Base-by-base conservation (phyloP, 1,140 invertebrate species). In the Aphelenchoides avenae region DNA sequence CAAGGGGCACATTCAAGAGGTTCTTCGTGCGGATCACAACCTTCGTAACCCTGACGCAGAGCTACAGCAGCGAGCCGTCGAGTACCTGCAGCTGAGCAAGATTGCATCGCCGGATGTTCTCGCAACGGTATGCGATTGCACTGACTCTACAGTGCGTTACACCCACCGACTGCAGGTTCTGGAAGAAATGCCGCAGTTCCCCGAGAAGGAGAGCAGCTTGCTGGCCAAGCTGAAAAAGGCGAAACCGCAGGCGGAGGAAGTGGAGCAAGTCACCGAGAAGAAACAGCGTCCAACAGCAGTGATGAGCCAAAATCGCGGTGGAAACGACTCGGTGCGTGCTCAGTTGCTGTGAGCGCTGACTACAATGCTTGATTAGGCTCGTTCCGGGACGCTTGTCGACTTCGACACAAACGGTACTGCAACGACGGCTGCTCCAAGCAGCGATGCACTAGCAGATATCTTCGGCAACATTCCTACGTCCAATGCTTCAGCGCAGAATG, bases 131-230 rank as follows among this genome's bases (percentile, higher is more conserved):
- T 76, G 18, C 18, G 41, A 7, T 42, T 11, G 11, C 11, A 15
- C 20, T 63, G 20, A 13, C 1, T 5, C 20, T 55, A 20, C 29
- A 30, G 15, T 31, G 15, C 40, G 27, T 29, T 30, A n/a, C n/a
- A n/a, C n/a, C n/a, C n/a, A n/a, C n/a, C n/a, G n/a, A n/a, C n/a
- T 61, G 30, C 65, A 87, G 84, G 93, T 99, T 50, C 81, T 99
- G 47, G 95, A 99, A 83, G 94, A 98, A 83, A 99, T 99, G 95
- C 95, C 95, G 46, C 92, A 94, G 42, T 99, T 98, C 81, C 91
- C 94, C 2, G 95, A 99, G 81, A 84, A 93, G 71, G 94, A 99
- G 81, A 96, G 91, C 43, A 96, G 91, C 2, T 91, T 98, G 75
- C 68, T 85, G 26, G 84, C 96, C 50, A 91, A 93, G 41, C 86